phyloP scores from a whole-genome alignment of 2,113 vertebrate species.

The Willisornis vidua region DNA sequence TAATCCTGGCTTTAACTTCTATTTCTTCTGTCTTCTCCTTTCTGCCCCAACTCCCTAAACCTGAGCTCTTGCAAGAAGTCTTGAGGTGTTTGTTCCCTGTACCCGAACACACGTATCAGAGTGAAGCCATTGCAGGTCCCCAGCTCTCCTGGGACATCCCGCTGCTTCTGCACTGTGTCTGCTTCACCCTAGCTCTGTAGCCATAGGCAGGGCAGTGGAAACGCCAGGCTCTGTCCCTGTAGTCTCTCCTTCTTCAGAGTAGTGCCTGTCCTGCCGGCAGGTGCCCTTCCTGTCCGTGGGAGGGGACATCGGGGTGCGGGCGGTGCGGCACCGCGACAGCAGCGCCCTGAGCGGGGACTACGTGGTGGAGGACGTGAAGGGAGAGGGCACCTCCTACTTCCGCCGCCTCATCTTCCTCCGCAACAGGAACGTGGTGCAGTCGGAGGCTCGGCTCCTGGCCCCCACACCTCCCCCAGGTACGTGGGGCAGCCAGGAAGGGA shows the following conservation, averaged over 20 bases:
- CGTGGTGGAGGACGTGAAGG: slow-evolving; percentile 90
- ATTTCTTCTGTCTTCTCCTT: not conserved
- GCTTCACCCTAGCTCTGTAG: not conserved
- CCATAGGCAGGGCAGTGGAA: not conserved
- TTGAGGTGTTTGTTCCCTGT: not conserved
- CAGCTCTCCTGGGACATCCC: not conserved
- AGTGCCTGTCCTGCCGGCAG: slow-evolving; percentile 59
- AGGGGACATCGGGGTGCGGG: slow-evolving; percentile 90
- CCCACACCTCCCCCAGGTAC: slow-evolving; percentile 54
- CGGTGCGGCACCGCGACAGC: slow-evolving; percentile 75
- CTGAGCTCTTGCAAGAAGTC: not conserved
- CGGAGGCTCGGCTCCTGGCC: slow-evolving; percentile 84
- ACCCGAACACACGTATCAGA: rapidly evolving
- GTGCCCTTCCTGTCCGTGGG: slow-evolving; percentile 95
- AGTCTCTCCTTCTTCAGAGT: not conserved
- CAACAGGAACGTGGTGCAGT: slow-evolving; percentile 91
- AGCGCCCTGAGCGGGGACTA: slow-evolving; percentile 90
- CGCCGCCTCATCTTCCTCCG: slow-evolving; percentile 90
- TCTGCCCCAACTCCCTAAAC: not conserved
- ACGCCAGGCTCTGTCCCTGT: not conserved
- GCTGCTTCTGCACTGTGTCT: rapidly evolving
- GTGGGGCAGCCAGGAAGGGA: not conserved
- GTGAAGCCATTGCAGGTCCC: not conserved
- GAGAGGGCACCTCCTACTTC: slow-evolving; percentile 83
- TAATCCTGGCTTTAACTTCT: not conserved